A percentile compares a stretch with the other conserved stretches of the same genome.
phyloP scores from a whole-genome alignment of 2,797 vertebrate species.

The Gallinago nigripennis region DNA sequence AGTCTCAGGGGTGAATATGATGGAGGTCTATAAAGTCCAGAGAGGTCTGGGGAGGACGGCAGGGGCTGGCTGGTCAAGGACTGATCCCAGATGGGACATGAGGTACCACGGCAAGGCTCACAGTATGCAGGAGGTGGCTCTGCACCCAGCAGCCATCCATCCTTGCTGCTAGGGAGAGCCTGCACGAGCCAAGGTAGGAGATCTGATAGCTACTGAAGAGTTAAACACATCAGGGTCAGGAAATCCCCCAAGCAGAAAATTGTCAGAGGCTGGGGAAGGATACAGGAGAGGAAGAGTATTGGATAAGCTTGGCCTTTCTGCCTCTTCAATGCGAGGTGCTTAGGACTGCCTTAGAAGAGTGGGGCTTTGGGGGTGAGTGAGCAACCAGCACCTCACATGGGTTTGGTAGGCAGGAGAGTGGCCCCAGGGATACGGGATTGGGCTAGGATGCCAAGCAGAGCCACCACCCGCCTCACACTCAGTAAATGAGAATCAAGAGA shows the following conservation, averaged over 20 bases:
- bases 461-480: background rate
- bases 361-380: fast-evolving
- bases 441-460: background rate
- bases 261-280: background rate
- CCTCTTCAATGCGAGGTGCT: background rate
- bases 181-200: background rate
- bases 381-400: background rate
- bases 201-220: background rate
- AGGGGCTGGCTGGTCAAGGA: background rate
- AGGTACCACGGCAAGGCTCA: background rate
- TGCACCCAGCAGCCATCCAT: background rate
- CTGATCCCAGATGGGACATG: background rate
- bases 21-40: background rate
- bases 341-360: background rate
- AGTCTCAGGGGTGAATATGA: background rate
- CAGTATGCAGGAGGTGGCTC: background rate
- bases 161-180: background rate
- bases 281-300: background rate
- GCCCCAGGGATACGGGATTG: fast-evolving
- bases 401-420: background rate
- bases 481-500: background rate
- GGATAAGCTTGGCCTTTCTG: background rate
- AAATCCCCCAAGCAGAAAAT: background rate
- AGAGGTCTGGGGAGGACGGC: background rate
- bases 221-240: background rate